Conservation (phyloP, 2,113 vertebrate genomes). For the Tenrec ecaudatus region DNA sequence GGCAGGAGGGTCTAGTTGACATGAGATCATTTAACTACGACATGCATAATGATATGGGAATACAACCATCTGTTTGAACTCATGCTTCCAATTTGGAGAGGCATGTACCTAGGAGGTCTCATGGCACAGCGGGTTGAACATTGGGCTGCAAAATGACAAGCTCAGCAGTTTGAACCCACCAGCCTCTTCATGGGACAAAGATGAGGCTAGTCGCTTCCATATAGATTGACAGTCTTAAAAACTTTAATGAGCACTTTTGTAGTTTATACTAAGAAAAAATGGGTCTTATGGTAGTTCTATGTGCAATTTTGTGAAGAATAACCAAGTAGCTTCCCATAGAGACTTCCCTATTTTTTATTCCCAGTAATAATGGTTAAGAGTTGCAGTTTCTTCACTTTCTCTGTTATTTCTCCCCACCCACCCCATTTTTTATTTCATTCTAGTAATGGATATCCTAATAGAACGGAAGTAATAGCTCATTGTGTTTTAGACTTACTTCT, state of each 20-base stretch:
- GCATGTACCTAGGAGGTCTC: background rate
- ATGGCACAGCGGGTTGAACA: too few relatives aligned
- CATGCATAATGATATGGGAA: background rate
- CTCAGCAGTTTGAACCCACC: too few relatives aligned
- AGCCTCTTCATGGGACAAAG: too few relatives aligned
- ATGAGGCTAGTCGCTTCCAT: too few relatives aligned
- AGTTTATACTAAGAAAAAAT: background rate
- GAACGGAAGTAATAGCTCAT: background rate
- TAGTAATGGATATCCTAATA: background rate
- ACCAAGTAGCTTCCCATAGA: background rate
- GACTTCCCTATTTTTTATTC: background rate
- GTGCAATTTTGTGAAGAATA: background rate
- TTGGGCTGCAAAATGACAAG: too few relatives aligned
- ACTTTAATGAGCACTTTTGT: too few relatives aligned
- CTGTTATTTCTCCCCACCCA: background rate
- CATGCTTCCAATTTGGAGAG: background rate
- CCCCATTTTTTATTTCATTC: background rate
- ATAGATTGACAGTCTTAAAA: too few relatives aligned
- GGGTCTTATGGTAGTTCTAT: background rate
- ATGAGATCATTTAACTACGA: too few relatives aligned
- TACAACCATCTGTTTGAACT: background rate
- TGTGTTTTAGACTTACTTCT: background rate
- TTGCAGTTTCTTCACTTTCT: background rate
- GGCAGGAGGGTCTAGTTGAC: too few relatives aligned
- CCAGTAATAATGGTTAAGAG: background rate